Evolutionary conservation across 2,113 vertebrate species (phyloP), one percentile per base, ranked within the genome.

Genomic region (Thalassoma bifasciatum): DNA sequence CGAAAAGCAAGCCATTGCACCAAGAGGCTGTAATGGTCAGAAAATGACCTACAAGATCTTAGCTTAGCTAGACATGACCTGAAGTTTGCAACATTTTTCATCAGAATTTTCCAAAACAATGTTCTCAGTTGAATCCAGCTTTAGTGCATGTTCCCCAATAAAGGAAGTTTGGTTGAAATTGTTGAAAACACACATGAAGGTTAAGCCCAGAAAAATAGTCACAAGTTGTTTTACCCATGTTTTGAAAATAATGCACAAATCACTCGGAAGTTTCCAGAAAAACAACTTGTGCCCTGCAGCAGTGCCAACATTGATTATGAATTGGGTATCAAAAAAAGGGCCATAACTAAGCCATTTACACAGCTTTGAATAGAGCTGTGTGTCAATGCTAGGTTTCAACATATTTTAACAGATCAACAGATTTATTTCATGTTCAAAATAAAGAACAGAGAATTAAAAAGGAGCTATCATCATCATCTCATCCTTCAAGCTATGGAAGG

Each of bases 261-360:
- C 30, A 30, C 6, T 26, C 2, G 58, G 65, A 61, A 74, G 40
- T 75, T 56, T 54, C 66, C 70, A 71, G 16, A 52, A 66, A 53
- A 66, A 69, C 59, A 68, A 34, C 24, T 24, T 0, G 6, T 47
- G 30, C 44, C 40, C 42, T 51, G 8, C 53, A 64, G 59, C 51
- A 19, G 8, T 22, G 34, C 8, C 23, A 36, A 5, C 17, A 65
- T 10, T 14, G 24, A 34, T 5, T 5, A 21, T 10, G 21, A 2
- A 64, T 17, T 19, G 3, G 49, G 46, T 6, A 23, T 4, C n/a
- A 8, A 14, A 14, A 22, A 37, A 13, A 47, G 34, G 19, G 38
- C 22, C 22, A 16, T 6, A 53, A 26, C 9, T 17, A 7, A 38
- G 13, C 10, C 11, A 2, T 26, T 66, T 5, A 30, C 22, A 7